Evolutionary conservation across 1,140 invertebrate species (phyloP).

Genomic region (Panagrolaimus sp.): DNA sequence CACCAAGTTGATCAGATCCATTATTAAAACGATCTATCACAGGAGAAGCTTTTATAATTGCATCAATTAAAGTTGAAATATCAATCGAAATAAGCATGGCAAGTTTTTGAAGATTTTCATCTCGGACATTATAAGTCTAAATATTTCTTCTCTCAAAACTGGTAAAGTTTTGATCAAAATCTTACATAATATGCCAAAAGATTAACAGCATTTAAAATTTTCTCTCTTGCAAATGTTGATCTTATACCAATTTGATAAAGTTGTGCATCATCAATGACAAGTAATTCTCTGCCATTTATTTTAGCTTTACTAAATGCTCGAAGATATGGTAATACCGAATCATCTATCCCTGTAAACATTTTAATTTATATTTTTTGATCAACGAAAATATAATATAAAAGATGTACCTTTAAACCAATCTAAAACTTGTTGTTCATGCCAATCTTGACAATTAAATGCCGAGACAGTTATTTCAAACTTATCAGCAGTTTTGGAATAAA

Average conservation of each 20-base stretch:
- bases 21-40: conserved; percentile 34
- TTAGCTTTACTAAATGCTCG: conserved; percentile 24
- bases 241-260: conserved; percentile 32
- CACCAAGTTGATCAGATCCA: conserved; percentile 9
- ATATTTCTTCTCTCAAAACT: conserved; percentile 16
- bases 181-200: conserved; percentile 37
- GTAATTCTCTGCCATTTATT: conserved; percentile 25
- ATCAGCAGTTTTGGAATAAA: conserved; percentile 9
- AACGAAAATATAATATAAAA: conserved; percentile 5
- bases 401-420: conserved; percentile 32
- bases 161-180: conserved; percentile 2
- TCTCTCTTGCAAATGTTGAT: conserved; percentile 27
- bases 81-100: conserved; percentile 29
- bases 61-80: conserved; percentile 38
- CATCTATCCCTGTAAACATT: conserved; percentile 34
- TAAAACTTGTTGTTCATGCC: conserved; percentile 23
- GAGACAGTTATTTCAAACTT: conserved; percentile 16
- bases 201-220: conserved; percentile 32
- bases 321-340: conserved; percentile 24
- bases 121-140: conserved; percentile 31
- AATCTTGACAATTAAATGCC: conserved; percentile 27
- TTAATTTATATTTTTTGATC: background rate
- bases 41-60: conserved; percentile 33
- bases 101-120: conserved; percentile 40
- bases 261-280: conserved; percentile 26